Percentiles rank a stretch among this genome's conserved stretches.
Evolutionary conservation across 2,797 vertebrate genomes (phyloP).

Genomic region (Heliangelus exortis): DNA sequence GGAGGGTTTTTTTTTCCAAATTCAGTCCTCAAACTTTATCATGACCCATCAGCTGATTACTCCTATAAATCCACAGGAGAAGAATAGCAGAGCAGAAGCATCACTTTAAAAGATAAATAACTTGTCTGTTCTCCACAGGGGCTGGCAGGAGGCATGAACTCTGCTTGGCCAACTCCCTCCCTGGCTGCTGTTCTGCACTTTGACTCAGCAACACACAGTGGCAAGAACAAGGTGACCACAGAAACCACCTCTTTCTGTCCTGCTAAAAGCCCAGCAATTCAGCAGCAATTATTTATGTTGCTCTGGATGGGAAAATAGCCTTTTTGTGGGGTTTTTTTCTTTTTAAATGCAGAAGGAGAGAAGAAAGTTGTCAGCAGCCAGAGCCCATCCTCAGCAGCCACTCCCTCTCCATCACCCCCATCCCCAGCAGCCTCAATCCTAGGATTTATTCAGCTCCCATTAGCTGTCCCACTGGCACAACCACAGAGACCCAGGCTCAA

Average conservation of each 20-base stretch:
- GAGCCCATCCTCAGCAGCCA: too few relatives aligned
- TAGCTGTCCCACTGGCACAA: too few relatives aligned
- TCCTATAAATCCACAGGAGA: neutral
- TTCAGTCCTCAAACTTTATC: neutral
- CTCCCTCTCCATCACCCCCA: too few relatives aligned
- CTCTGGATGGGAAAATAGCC: too few relatives aligned
- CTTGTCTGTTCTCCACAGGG: neutral
- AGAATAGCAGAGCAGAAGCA: neutral
- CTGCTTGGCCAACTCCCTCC: neutral
- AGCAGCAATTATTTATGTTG: neutral
- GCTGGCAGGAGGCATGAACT: neutral
- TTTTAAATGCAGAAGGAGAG: neutral
- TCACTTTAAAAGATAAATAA: neutral
- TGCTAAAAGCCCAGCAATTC: neutral
- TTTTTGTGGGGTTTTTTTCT: too few relatives aligned
- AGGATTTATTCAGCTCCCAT: too few relatives aligned
- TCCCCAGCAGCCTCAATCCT: too few relatives aligned
- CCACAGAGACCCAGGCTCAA: too few relatives aligned
- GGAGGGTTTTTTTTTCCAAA: neutral
- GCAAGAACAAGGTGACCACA: neutral
- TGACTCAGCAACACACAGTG: neutral
- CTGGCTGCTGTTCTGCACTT: accelerated
- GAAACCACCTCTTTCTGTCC: neutral
- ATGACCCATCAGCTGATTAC: neutral
- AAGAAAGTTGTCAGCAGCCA: neutral